Percentiles rank a stretch among this genome's conserved stretches.
Evolutionary conservation across 37 sponge, comb jelly and placozoan species (phyloP).

Genomic region (Spongia lamella): DNA sequence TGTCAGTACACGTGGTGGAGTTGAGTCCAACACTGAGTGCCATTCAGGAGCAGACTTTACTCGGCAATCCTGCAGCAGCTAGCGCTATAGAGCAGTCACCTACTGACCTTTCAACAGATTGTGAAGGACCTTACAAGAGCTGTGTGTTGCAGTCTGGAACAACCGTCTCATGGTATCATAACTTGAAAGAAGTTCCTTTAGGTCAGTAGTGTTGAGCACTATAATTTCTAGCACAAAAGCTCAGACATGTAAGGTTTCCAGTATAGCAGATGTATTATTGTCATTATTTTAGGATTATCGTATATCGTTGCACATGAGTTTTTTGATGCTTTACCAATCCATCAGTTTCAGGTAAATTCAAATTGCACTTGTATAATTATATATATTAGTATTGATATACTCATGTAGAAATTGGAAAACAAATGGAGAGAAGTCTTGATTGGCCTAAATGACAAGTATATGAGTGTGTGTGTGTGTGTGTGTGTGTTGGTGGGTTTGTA

Average conservation of each 20-base stretch:
- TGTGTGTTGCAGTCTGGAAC: slow-evolving; percentile 21
- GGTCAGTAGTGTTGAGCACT: neutral
- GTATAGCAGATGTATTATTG: neutral
- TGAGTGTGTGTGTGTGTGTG: neutral
- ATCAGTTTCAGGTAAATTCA: slow-evolving; percentile 84
- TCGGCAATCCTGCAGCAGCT: neutral
- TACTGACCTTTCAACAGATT: neutral
- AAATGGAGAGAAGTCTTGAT: slow-evolving; percentile 94
- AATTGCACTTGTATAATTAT: neutral
- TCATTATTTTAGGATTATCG: slow-evolving; percentile 19
- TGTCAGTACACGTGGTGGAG: slow-evolving; percentile 77
- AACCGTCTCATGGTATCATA: slow-evolving; percentile 64
- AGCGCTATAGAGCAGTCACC: too few species aligned
- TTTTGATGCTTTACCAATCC: slow-evolving; percentile 96
- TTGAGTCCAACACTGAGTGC: slow-evolving; percentile 68
- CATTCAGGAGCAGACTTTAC: slow-evolving; percentile 56
- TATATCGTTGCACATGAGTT: slow-evolving; percentile 94
- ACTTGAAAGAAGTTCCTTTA: slow-evolving; percentile 66
- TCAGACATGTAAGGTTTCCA: neutral
- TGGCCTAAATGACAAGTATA: slow-evolving; percentile 59
- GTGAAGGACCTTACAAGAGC: slow-evolving; percentile 31
- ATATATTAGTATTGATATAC: neutral
- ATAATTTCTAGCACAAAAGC: neutral
- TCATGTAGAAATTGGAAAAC: slow-evolving; percentile 29
- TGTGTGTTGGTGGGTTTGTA: too few species aligned